phyloP scores from a whole-genome alignment of 2,888 invertebrate genomes.

The Idaea biselata region DNA sequence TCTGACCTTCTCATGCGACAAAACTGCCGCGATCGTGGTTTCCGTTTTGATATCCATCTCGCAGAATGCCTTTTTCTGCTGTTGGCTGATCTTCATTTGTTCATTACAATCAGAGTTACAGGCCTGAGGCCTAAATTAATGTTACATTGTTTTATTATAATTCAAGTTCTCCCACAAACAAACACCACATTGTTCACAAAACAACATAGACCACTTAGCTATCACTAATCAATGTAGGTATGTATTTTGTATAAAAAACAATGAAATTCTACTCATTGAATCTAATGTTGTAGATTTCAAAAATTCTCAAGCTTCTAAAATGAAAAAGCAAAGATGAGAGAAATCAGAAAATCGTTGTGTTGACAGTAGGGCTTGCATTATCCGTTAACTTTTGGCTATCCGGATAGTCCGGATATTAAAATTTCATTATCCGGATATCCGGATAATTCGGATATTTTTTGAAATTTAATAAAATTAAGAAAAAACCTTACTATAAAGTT shows the following conservation, averaged over 20 bases:
- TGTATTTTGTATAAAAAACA: background rate
- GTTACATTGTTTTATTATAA: background rate
- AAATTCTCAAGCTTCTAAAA: too few relatives aligned
- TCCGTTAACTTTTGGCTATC: too few relatives aligned
- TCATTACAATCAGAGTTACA: conserved; percentile 18
- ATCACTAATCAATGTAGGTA: background rate
- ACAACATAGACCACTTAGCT: background rate
- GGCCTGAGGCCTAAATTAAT: background rate
- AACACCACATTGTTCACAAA: background rate
- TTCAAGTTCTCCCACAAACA: background rate
- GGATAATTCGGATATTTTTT: too few relatives aligned
- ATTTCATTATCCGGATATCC: too few relatives aligned
- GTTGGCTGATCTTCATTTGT: conserved; percentile 23
- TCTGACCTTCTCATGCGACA: conserved; percentile 48
- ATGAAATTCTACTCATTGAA: background rate
- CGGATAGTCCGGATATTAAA: too few relatives aligned
- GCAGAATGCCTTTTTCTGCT: conserved; percentile 10
- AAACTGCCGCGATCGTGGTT: conserved; percentile 38
- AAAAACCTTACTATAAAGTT: too few relatives aligned
- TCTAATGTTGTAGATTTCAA: too few relatives aligned
- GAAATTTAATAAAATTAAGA: too few relatives aligned
- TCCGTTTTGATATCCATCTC: conserved; percentile 62
- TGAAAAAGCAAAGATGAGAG: too few relatives aligned
- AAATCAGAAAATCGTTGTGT: too few relatives aligned
- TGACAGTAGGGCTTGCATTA: too few relatives aligned